Base-by-base conservation (phyloP, 2,888 invertebrate genomes). In the Acleris sparsana region DNA sequence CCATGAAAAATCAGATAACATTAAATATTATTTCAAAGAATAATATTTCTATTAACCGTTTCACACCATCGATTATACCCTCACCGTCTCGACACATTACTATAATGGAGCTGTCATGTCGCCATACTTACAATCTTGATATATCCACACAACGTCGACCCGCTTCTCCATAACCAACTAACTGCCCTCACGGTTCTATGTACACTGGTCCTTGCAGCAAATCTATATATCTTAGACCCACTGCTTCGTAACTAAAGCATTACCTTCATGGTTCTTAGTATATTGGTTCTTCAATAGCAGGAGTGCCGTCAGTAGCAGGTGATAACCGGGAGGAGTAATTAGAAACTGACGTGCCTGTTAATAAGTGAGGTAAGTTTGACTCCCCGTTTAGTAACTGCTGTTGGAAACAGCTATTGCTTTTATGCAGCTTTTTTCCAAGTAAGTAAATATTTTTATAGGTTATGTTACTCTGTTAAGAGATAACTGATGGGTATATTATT, bases 301-400 rank as follows among this genome's bases (percentile, higher is more conserved):
- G 73, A 77, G 71, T 75, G 73, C 79, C 86, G 91, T 91, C 92
- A 92, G 87, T 78, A 78, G 87, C 92, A 92, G 92, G 92, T 92
- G 92, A 89, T 89, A 86, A 81, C 85, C 76, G 84, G 82, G 83
- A 84, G 82, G 83, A 84, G 89, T 90, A 92, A 92, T 92, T 92
- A 92, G 84, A 86, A 88, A 85, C 80, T 87, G 87, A 84, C 87
- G 82, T 81, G 71, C 77, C 79, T 80, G 88, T 85, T 90, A 88
- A 88, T 91, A 88, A 86, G 83, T 76, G 80, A 77, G 80, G 79
- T 79, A 82, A 87, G 83, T 89, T 89, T 88, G 89, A 86, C 84
- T 82, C 81, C 72, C 75, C 75, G 75, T 53, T 53, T 51, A 51
- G 65, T 53, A 62, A 51, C 61, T 46, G 61, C 60, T 65, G 60